Percentiles rank a stretch among this genome's conserved stretches.
These are phyloP conservation scores for Tylochromis polylepis DNA, from an alignment of 2,113 vertebrate genomes.

Conservation along the genomic window DNA sequence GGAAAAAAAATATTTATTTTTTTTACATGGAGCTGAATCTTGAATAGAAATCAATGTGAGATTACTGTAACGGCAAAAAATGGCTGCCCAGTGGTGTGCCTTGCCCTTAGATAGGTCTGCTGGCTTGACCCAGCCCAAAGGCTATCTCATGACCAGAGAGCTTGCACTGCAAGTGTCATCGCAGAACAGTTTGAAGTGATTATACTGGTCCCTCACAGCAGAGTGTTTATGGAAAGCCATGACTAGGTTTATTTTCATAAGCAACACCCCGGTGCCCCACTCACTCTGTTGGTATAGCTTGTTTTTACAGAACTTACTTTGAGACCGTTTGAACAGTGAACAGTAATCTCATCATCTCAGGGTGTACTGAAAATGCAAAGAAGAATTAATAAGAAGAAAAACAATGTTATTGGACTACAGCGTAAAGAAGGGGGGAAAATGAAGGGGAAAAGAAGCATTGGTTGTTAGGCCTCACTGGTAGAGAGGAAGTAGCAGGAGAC, in stretches of 20 bases:
- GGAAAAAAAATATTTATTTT: background rate
- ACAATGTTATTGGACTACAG: background rate
- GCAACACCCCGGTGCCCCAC: background rate
- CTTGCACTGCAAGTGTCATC: background rate
- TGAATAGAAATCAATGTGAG: background rate
- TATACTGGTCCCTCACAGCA: background rate
- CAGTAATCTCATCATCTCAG: background rate
- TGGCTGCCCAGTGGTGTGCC: background rate
- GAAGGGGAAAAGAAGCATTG: background rate
- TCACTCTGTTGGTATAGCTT: background rate
- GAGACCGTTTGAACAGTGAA: background rate
- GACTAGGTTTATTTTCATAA: constrained; percentile 39
- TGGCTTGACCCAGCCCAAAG: too few relatives aligned
- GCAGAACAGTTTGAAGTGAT: background rate
- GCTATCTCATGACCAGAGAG: background rate
- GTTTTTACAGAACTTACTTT: background rate
- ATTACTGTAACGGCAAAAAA: background rate
- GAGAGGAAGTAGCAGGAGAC: background rate
- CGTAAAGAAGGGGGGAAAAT: background rate
- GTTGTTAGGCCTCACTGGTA: background rate
- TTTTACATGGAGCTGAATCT: background rate
- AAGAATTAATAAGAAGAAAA: background rate
- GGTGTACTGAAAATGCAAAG: background rate
- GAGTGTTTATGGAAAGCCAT: background rate
- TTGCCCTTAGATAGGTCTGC: background rate